A percentile compares a stretch with the other conserved stretches of the same genome.
Conservation (phyloP, 2,113 vertebrate species). For the Zapus hudsonius region DNA sequence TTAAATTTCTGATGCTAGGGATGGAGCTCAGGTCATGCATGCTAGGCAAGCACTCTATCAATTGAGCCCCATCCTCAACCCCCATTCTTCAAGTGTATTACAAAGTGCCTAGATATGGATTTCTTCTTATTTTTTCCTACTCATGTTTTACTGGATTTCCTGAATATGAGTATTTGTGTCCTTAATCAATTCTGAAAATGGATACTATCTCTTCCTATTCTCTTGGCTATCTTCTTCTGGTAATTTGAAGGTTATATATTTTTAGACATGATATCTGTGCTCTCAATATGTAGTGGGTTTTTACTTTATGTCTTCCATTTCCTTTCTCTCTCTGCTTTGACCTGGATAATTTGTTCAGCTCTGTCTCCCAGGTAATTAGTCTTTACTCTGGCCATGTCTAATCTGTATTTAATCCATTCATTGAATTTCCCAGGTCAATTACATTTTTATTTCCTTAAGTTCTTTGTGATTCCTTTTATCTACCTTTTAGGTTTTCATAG, state of each 20-base stretch:
- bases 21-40: neutral
- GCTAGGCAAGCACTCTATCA: neutral
- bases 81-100: neutral
- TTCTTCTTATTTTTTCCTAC: neutral
- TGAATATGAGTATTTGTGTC: neutral
- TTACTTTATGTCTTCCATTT: neutral
- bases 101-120: neutral
- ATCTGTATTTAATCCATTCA: neutral
- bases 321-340: neutral
- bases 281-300: neutral
- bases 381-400: neutral
- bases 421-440: conserved; percentile 18
- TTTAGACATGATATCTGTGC: neutral
- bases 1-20: neutral
- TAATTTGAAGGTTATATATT: neutral
- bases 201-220: neutral
- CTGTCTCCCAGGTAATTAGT: neutral
- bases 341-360: neutral
- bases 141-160: neutral
- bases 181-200: neutral
- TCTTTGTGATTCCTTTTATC: conserved; percentile 36
- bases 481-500: conserved; percentile 12
- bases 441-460: conserved; percentile 15
- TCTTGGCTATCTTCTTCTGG: neutral
- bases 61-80: neutral